These are phyloP conservation scores for Eutolmus rufibarbis DNA, from an alignment of 2,888 invertebrate species.

Conservation along the genomic window DNA sequence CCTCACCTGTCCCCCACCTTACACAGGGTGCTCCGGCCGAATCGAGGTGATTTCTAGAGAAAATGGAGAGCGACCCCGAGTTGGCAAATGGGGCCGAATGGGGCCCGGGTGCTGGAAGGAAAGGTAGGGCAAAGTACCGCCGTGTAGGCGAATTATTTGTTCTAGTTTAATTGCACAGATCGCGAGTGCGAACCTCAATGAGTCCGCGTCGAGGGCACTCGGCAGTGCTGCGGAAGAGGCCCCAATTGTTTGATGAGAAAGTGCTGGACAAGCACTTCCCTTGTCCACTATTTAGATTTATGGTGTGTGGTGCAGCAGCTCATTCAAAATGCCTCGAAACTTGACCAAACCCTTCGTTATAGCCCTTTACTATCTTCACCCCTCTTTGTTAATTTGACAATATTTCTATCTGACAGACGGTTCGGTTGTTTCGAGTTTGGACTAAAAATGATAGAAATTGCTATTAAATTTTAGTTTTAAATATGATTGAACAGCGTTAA, in stretches of 20 bases:
- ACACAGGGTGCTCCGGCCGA: background rate
- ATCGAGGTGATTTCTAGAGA: conserved; percentile 29
- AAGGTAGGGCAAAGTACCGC: background rate
- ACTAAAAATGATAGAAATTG: too few species aligned
- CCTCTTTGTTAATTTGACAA: background rate
- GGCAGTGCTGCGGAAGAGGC: background rate
- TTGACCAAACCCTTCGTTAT: background rate
- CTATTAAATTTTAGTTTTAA: too few species aligned
- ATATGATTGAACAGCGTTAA: too few species aligned
- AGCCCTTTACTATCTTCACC: background rate
- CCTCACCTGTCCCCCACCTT: background rate
- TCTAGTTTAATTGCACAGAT: background rate
- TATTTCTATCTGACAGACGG: background rate
- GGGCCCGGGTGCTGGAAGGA: background rate
- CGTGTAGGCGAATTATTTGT: background rate
- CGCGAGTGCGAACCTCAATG: background rate
- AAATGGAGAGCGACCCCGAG: background rate
- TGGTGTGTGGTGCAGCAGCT: background rate
- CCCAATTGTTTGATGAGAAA: background rate
- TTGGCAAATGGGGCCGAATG: background rate
- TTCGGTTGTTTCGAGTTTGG: too few species aligned
- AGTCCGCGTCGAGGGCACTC: background rate
- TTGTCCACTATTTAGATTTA: background rate
- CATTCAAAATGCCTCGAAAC: background rate
- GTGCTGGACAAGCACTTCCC: background rate